Evolutionary conservation across 92 coral and sea anemone genomes (phyloP), one percentile per base, ranked within the genome.

Genomic region (Paramuricea clavata): DNA sequence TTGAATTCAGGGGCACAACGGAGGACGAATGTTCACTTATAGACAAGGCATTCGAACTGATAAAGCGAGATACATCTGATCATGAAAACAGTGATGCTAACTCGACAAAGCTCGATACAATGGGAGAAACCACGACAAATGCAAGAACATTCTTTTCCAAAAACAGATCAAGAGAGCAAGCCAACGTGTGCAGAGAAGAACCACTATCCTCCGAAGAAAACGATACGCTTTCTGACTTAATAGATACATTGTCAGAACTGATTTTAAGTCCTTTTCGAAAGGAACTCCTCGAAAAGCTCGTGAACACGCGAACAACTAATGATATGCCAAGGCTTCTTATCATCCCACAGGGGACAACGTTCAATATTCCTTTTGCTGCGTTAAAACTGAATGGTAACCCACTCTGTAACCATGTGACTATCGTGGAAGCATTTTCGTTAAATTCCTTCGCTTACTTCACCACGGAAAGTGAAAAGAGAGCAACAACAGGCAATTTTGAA

Each of bases 331-430:
- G 42, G 5, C 72, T 65, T 16, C 72, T 65, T 28, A 17, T 65
- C 42, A 65, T 65, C 9, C 72, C 72, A 12, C 72, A 65, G 27
- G 72, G 72, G 12, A 65, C 35, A 65, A 28, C 72, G 27, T 65
- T 65, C 72, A 65, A 65, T 26, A 65, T 65, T 65, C 72, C 72
- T 16, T 65, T 65, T 31, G 30, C 72, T 0, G 72, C 72, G 31
- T 19, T 65, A 15, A 65, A 27, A 31, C 19, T 28, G n/a, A 33
- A 65, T 31, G 72, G 72, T 5, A 65, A 27, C 27, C 72, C 72
- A 6, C 72, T 65, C 21, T 65, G 72, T 65, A 0, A 27, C 41
- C 42, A 65, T 33, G 19, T 65, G 36, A 65, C 39, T 12, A 65
- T 65, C 16, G 27, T 65, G 39, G 72, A 65, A 65, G 72, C 72